phyloP scores from a whole-genome alignment of 2,113 vertebrate species.

The Edolisoma coerulescens region DNA sequence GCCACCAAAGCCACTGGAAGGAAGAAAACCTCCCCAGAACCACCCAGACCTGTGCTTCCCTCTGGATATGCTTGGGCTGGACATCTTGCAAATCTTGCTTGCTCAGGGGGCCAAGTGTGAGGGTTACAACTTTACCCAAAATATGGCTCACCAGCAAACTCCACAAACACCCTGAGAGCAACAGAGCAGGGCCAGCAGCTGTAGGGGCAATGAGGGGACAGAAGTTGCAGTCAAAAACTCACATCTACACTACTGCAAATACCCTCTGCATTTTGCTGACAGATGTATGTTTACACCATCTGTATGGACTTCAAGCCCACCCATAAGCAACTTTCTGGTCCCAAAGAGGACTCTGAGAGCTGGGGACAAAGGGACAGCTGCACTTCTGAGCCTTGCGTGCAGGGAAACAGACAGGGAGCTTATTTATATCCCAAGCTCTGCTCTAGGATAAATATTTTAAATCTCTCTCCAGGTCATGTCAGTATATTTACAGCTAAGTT shows the following conservation, averaged over 20 bases:
- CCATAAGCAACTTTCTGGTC: not conserved
- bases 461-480: not conserved
- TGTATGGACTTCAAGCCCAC: not conserved
- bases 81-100: not conserved
- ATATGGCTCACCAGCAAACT: not conserved
- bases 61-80: not conserved
- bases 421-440: conserved; percentile 34
- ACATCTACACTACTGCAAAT: not conserved
- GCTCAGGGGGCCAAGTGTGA: not conserved
- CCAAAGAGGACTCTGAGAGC: not conserved
- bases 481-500: conserved; percentile 5
- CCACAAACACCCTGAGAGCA: not conserved
- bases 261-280: not conserved
- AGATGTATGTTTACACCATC: not conserved
- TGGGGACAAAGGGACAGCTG: conserved; percentile 25
- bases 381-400: not conserved
- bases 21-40: not conserved
- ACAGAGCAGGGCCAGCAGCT: not conserved
- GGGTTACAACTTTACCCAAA: not conserved
- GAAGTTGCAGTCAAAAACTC: not conserved
- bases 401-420: conserved; percentile 23
- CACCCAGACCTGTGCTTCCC: not conserved
- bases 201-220: accelerated
- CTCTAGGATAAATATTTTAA: conserved; percentile 50
- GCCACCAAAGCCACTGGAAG: not conserved